Conservation (phyloP, 64 coral and sea anemone species). For the Stylophora pistillata region DNA sequence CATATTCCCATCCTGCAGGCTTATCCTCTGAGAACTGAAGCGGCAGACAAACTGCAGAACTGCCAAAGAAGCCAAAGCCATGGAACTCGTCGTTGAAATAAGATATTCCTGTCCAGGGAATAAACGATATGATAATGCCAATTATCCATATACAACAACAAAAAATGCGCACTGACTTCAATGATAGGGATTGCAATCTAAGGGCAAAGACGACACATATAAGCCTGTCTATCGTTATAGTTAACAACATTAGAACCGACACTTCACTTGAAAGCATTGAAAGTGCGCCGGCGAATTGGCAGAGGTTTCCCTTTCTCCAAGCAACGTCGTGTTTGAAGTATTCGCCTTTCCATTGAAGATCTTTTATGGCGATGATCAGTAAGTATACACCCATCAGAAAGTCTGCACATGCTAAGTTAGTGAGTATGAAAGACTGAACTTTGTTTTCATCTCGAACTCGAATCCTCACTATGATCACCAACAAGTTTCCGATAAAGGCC, state of each 20-base stretch:
- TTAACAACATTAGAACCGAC: constrained; percentile 4
- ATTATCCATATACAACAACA: constrained; percentile 2
- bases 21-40: constrained; percentile 18
- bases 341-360: constrained; percentile 40
- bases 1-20: constrained; percentile 39
- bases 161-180: neutral
- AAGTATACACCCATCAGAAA: constrained; percentile 52
- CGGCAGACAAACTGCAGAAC: constrained; percentile 18
- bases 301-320: constrained; percentile 18
- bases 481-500: constrained; percentile 37
- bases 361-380: constrained; percentile 35
- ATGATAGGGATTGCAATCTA: neutral
- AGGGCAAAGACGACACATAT: constrained; percentile 20
- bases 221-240: constrained; percentile 7
- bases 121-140: neutral
- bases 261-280: constrained; percentile 28
- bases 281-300: constrained; percentile 43
- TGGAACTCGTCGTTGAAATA: neutral
- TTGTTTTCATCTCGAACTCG: constrained; percentile 28
- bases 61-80: constrained; percentile 4
- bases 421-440: constrained; percentile 46
- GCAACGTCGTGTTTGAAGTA: constrained; percentile 58
- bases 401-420: constrained; percentile 46
- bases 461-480: constrained; percentile 27
- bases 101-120: neutral